phyloP scores from a whole-genome alignment of 2,113 vertebrate species.

The Serilophus lunatus region DNA sequence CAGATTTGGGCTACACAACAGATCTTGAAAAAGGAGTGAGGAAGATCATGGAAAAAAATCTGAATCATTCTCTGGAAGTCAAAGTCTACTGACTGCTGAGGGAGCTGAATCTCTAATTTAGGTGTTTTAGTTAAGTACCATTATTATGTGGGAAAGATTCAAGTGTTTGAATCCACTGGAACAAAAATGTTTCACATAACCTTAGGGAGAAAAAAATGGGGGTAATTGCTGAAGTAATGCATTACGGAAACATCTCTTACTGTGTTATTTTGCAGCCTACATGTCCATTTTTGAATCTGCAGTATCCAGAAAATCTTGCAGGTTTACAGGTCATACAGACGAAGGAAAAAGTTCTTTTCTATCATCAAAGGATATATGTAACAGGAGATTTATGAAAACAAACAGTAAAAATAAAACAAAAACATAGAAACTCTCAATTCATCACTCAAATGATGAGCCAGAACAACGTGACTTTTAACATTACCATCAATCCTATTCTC shows the following conservation, averaged over 20 bases:
- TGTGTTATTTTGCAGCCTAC: not conserved
- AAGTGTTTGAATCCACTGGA: not conserved
- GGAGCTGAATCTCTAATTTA: not conserved
- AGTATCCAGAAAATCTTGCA: not conserved
- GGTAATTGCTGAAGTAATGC: not conserved
- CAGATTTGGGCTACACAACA: not conserved
- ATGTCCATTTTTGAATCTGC: not conserved
- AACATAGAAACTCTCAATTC: not conserved
- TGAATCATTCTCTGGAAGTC: not conserved
- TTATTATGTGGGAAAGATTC: not conserved
- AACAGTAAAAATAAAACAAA: not conserved
- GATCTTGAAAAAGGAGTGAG: not conserved
- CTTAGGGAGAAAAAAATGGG: not conserved
- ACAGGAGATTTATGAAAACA: not conserved
- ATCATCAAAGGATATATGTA: not conserved
- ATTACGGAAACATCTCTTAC: not conserved
- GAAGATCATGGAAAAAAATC: not conserved
- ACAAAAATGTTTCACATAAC: not conserved
- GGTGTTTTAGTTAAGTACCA: not conserved
- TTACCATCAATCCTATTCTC: not conserved
- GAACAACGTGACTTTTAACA: not conserved
- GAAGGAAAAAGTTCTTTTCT: not conserved
- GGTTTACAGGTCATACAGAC: not conserved
- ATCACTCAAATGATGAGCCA: not conserved
- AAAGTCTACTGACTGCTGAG: not conserved